Base-by-base conservation (phyloP, 1,140 invertebrate species). In the Calephelis virginiensis region DNA sequence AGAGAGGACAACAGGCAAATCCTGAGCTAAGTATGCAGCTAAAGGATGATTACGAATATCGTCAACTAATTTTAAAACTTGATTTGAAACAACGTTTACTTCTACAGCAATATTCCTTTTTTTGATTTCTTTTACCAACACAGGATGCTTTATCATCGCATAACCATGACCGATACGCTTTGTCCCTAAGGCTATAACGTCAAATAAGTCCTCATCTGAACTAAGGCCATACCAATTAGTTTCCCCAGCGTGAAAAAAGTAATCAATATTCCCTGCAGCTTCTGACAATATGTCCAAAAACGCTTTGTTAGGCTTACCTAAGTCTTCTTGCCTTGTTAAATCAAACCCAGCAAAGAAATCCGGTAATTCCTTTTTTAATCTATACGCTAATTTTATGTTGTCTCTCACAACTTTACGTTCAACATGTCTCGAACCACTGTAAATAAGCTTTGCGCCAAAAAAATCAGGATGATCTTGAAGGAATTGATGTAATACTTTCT, bases 1-100 rank as follows among this genome's bases (percentile, higher is more conserved):
- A 0, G 93, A 93, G 71, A 94, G 82, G 0, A 94, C 92, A 2
- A 94, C 86, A 0, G 94, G 93, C 75, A 92, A 89, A 48, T 92
- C 86, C 49, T 93, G 92, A 10, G 96, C 93, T 48, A 97, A 93
- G 17, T 96, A 92, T 7, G 84, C 72, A 2, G 94, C 92, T 0
- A 94, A 94, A 0, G 97, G 96, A 92, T 98, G 97, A 83, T 97
- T 97, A 37, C 96, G 92, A 0, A 96, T 81, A 80, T 98, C 96
- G 0, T 92, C 85, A 0, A 97, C 94, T 8, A 97, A 82, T 69
- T 93, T 93, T 12, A 98, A 81, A 1, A 97, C 95, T 92, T 96
- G 93, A 80, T 95, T 96, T 0, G 95, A 96, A 53, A 98, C 94
- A 0, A 97, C 96, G 82, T 95, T 96, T 0, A 97, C 90, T 91